A percentile compares a stretch with the other conserved stretches of the same genome.
These are phyloP conservation scores for Tragulus kanchil DNA, from an alignment of 2,113 vertebrate species.

Conservation along the genomic window DNA sequence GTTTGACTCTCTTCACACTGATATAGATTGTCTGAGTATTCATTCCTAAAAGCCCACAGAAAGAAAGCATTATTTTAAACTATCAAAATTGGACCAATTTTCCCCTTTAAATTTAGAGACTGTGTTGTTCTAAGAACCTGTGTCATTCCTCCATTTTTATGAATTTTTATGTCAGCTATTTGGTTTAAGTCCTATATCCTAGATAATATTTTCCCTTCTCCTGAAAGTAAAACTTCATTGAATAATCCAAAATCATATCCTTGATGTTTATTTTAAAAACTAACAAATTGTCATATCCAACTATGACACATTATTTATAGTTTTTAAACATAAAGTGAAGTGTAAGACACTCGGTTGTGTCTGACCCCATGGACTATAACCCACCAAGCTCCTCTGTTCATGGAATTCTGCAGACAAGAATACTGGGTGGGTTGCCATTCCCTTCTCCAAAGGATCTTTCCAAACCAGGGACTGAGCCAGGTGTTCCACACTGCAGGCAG, in stretches of 20 bases:
- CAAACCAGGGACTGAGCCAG: too few relatives aligned
- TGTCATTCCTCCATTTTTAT: not conserved
- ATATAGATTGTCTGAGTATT: not conserved
- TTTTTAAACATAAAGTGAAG: not conserved
- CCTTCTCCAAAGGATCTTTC: too few relatives aligned
- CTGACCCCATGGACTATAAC: too few relatives aligned
- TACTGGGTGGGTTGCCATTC: too few relatives aligned
- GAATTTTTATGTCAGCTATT: fast-evolving
- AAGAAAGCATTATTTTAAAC: not conserved
- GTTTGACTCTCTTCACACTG: fast-evolving
- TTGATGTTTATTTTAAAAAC: not conserved
- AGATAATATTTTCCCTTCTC: not conserved
- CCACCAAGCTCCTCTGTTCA: too few relatives aligned
- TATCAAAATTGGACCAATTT: not conserved
- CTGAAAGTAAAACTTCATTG: not conserved
- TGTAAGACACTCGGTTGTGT: too few relatives aligned
- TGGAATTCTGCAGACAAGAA: too few relatives aligned
- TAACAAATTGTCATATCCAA: not conserved
- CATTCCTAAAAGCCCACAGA: not conserved
- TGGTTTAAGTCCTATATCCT: not conserved
- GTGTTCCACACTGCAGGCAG: too few relatives aligned
- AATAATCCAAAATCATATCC: not conserved
- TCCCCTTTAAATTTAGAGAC: not conserved
- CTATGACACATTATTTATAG: not conserved
- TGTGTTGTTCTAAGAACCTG: not conserved